phyloP scores from a whole-genome alignment of 2,888 invertebrate genomes.

The Leptinotarsa juncta region DNA sequence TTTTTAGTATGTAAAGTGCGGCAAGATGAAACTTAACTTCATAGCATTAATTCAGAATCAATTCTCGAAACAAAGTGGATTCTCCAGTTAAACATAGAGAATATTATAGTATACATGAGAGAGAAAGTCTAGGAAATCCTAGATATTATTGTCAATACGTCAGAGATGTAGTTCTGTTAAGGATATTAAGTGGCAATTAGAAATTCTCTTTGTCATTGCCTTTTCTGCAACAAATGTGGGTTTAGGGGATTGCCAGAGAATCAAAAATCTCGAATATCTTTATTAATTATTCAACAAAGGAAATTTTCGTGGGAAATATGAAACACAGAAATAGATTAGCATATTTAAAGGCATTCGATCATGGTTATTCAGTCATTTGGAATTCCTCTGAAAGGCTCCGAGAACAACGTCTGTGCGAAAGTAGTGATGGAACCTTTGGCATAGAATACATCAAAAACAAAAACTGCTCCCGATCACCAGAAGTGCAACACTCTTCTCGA shows the following conservation, averaged over 20 bases:
- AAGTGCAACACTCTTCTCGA: too few relatives aligned
- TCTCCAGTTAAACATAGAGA: slow-evolving; percentile 31
- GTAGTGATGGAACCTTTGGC: too few relatives aligned
- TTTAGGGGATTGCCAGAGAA: slow-evolving; percentile 22
- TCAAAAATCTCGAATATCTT: slow-evolving; percentile 20
- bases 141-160: slow-evolving; percentile 36
- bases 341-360: background rate
- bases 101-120: slow-evolving; percentile 31
- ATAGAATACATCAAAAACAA: too few relatives aligned
- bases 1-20: background rate
- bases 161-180: slow-evolving; percentile 30
- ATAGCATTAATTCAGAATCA: background rate
- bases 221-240: slow-evolving; percentile 19
- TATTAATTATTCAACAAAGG: slow-evolving; percentile 23
- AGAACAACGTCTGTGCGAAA: too few relatives aligned
- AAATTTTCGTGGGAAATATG: background rate
- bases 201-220: slow-evolving; percentile 38
- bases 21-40: background rate
- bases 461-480: too few relatives aligned
- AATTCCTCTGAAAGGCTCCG: too few relatives aligned
- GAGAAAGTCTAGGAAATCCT: slow-evolving; percentile 27
- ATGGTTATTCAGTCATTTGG: too few relatives aligned
- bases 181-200: slow-evolving; percentile 37
- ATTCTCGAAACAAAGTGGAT: background rate
- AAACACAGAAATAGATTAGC: background rate